These are phyloP conservation scores for Chlorodrepanis virens DNA, from an alignment of 2,113 vertebrate genomes.

Conservation along the genomic window DNA sequence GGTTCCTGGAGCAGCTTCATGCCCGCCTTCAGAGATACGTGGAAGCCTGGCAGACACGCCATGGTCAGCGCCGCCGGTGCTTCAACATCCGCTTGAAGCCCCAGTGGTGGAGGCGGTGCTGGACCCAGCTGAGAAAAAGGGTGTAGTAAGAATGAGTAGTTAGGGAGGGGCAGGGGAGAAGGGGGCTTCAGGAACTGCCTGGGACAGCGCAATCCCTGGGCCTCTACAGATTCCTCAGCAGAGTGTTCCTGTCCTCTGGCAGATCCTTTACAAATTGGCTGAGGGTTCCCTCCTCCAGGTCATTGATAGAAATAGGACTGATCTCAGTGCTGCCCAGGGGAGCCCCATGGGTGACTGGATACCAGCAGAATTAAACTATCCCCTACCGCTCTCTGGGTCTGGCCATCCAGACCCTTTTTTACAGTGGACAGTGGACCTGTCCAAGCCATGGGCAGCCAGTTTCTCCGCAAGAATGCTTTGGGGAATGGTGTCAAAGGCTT, in stretches of 20 bases:
- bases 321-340: neutral
- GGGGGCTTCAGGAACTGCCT: neutral
- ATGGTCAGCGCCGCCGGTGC: fast-evolving
- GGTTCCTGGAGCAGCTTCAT: neutral
- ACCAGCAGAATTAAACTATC: neutral
- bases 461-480: neutral
- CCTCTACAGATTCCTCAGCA: neutral
- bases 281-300: neutral
- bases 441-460: neutral
- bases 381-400: neutral
- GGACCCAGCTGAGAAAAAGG: neutral
- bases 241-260: neutral
- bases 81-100: neutral
- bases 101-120: neutral
- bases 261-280: neutral
- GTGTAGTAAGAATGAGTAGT: neutral
- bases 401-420: neutral
- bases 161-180: neutral
- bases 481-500: neutral
- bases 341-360: neutral
- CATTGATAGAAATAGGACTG: neutral
- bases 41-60: neutral
- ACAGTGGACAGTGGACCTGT: neutral
- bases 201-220: neutral
- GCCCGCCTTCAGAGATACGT: neutral